Conservation (phyloP, 2,797 vertebrate genomes). For the Pangasius larnaudii region DNA sequence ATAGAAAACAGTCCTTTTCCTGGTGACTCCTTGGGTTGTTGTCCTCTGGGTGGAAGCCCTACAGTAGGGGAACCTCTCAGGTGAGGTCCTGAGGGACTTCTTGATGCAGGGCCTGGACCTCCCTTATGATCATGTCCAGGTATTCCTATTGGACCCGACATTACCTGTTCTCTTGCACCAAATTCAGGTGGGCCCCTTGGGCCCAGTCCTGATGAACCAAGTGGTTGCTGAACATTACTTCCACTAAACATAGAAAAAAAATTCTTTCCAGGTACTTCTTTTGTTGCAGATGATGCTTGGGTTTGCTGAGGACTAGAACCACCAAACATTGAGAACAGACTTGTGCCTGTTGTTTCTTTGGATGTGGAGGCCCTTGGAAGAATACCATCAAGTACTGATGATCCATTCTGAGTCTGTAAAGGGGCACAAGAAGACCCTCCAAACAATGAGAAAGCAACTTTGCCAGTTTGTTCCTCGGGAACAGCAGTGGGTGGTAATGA, state of each 20-base stretch:
- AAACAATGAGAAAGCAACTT: constrained; percentile 67
- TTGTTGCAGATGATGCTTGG: constrained; percentile 48
- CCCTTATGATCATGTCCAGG: neutral
- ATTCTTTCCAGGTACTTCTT: constrained; percentile 71
- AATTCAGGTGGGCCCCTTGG: neutral
- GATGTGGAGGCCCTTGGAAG: constrained; percentile 73
- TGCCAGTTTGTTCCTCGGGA: constrained; percentile 66
- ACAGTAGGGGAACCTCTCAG: constrained; percentile 40
- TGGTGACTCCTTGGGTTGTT: constrained; percentile 67
- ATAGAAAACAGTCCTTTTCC: constrained; percentile 78
- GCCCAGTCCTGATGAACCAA: constrained; percentile 22
- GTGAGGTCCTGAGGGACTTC: neutral
- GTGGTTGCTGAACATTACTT: constrained; percentile 63
- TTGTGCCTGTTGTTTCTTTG: constrained; percentile 73
- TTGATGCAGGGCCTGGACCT: neutral
- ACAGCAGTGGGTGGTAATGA: constrained; percentile 35
- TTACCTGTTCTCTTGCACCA: constrained; percentile 35
- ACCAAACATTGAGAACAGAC: constrained; percentile 87
- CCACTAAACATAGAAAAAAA: constrained; percentile 76
- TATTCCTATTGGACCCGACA: neutral
- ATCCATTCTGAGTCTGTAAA: constrained; percentile 63
- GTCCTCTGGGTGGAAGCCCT: constrained; percentile 53
- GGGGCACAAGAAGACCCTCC: constrained; percentile 17
- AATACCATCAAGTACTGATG: constrained; percentile 75
- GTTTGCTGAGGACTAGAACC: constrained; percentile 66